Base-by-base conservation (phyloP, 2,888 invertebrate species). In the Leptopilina syphax region DNA sequence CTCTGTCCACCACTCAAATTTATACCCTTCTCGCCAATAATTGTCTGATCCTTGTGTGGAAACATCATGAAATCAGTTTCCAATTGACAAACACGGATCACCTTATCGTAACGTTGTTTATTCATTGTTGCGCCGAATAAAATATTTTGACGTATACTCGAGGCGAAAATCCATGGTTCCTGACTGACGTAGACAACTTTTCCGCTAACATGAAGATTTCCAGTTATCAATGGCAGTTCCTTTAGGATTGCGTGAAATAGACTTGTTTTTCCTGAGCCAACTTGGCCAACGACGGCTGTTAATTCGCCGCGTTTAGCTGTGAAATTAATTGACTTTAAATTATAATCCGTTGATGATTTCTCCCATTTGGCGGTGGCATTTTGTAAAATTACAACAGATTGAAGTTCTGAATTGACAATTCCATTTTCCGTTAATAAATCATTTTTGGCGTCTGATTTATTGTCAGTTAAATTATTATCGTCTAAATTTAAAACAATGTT, bases 1-100 rank as follows among this genome's bases (percentile, higher is more conserved):
- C 97, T 95, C 91, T 98, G 98, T 1, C 97, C 96, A 88, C 95
- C 97, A 81, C 96, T 96, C 83, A 97, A 91, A 44, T 95, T 96
- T n/a, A 96, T 95, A 8, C 97, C 97, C 85, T 95, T 93, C 88
- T 97, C 97, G 13, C 97, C 97, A 0, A 97, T 96, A 67, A 96
- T 92, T 0, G 96, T 97, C 91, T 94, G 93, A 87, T 95, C 96
- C 1, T 95, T 95, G 85, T 95, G 94, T n/a, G 94, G 93, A 82
- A 96, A 94, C 88, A 96, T 95, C 84, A 95, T 94, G 87, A 97
- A 95, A 89, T 97, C 97, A 88, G 94, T 94, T 87, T 94, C 94
- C 67, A 96, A 92, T 5, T 95, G 95, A 88, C 96, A 96, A 0
- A 94, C 95, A 87, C 93, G 92, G 3, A 95, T 93, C 0, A 95